Conservation (phyloP, 23 tunicate genomes). For the Trididemnum nubilum region DNA sequence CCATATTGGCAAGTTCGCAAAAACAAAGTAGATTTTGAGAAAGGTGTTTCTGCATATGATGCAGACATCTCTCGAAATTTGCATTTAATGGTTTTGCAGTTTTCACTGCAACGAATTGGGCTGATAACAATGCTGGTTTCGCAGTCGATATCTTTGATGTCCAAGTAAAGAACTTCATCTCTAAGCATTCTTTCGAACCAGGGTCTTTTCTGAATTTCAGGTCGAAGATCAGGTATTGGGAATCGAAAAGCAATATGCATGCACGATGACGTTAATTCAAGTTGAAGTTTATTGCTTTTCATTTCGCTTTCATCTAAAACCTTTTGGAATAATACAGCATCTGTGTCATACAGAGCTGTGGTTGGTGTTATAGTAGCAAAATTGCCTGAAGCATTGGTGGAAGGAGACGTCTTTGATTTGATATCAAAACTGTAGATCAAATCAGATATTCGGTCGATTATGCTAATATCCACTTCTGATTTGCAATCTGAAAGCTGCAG, state of each 20-base stretch:
- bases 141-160: conserved; percentile 10
- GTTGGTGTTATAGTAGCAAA: neutral
- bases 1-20: neutral
- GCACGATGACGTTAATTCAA: conserved; percentile 22
- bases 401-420: neutral
- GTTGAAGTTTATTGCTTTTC: conserved; percentile 16
- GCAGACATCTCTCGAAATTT: conserved; percentile 13
- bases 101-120: neutral
- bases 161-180: conserved; percentile 43
- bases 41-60: neutral
- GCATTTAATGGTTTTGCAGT: neutral
- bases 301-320: conserved; percentile 34
- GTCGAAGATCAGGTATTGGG: conserved; percentile 90
- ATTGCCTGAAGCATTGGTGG: neutral
- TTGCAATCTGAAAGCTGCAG: conserved; percentile 39
- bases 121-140: neutral
- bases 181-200: conserved; percentile 55
- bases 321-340: conserved; percentile 46
- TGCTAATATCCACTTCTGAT: conserved; percentile 69
- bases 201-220: conserved; percentile 53
- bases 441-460: conserved; percentile 53
- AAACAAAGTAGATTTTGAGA: neutral
- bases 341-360: neutral
- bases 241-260: conserved; percentile 46
- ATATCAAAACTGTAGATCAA: conserved; percentile 9